Evolutionary conservation across 2,888 invertebrate genomes (phyloP).

Genomic region (Acanthococcus lagerstroemiae): DNA sequence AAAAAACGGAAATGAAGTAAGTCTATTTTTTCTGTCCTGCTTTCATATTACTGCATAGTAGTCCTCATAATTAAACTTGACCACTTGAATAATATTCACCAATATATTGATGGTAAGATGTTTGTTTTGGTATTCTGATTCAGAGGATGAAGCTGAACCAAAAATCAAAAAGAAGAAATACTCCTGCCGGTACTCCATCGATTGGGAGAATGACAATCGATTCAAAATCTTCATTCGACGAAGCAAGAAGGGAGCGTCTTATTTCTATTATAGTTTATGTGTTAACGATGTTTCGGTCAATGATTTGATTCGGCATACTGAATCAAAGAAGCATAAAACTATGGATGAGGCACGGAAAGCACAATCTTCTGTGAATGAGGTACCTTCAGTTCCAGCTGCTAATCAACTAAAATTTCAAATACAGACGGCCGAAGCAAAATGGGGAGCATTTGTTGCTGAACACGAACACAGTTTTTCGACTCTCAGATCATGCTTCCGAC

Average conservation of each 20-base stretch:
- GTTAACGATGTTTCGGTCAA: not conserved
- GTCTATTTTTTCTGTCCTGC: too few species aligned
- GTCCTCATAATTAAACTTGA: too few species aligned
- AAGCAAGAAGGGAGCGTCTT: not conserved
- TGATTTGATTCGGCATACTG: not conserved
- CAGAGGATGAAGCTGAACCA: not conserved
- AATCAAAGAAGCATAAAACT: not conserved
- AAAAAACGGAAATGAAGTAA: too few species aligned
- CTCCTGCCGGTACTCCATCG: not conserved
- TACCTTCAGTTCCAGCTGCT: not conserved
- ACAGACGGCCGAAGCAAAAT: not conserved
- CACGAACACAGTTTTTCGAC: not conserved
- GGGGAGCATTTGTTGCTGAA: not conserved
- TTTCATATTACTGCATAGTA: too few species aligned
- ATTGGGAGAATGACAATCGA: not conserved
- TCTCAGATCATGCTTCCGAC: not conserved
- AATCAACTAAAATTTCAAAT: not conserved
- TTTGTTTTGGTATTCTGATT: too few species aligned
- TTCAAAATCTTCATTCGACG: not conserved
- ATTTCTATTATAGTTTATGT: not conserved
- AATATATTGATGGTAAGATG: too few species aligned
- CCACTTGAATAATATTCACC: too few species aligned
- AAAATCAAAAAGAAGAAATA: not conserved
- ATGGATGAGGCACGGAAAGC: not conserved
- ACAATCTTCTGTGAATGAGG: not conserved